phyloP scores from a whole-genome alignment of 23 tunicate species.

The Ciona savignyi region DNA sequence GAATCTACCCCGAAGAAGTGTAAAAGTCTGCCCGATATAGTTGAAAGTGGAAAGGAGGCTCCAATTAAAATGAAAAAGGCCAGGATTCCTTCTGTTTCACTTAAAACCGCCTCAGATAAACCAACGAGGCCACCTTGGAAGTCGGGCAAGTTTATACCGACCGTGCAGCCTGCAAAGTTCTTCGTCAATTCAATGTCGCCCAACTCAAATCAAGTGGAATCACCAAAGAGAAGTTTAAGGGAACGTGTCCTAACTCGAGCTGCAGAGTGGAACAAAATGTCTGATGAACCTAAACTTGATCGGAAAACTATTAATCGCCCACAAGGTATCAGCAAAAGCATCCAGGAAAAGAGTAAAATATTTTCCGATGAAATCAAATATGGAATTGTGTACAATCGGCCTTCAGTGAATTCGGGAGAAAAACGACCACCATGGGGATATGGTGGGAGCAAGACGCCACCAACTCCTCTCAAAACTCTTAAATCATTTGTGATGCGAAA shows the following conservation, averaged over 20 bases:
- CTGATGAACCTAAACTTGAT: conserved; percentile 3
- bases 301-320: conserved; percentile 6
- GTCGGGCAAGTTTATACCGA: conserved; percentile 7
- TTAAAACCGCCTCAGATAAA: not conserved
- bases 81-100: conserved; percentile 10
- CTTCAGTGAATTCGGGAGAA: conserved; percentile 3
- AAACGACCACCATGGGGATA: conserved; percentile 73
- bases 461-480: conserved; percentile 32
- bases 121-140: conserved; percentile 15
- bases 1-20: conserved; percentile 44
- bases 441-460: conserved; percentile 30
- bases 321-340: conserved; percentile 33
- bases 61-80: not conserved
- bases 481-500: conserved; percentile 68
- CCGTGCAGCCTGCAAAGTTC: conserved; percentile 45
- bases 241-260: conserved; percentile 43
- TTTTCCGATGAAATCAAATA: conserved; percentile 36
- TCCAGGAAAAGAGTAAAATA: conserved; percentile 46
- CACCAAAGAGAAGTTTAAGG: conserved; percentile 32
- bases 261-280: conserved; percentile 32
- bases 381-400: conserved; percentile 45
- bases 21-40: conserved; percentile 51
- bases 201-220: conserved; percentile 10
- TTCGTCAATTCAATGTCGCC: conserved; percentile 11
- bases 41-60: conserved; percentile 19